Evolutionary conservation across 2,113 vertebrate species (phyloP).

Genomic region (Tetrao urogallus): DNA sequence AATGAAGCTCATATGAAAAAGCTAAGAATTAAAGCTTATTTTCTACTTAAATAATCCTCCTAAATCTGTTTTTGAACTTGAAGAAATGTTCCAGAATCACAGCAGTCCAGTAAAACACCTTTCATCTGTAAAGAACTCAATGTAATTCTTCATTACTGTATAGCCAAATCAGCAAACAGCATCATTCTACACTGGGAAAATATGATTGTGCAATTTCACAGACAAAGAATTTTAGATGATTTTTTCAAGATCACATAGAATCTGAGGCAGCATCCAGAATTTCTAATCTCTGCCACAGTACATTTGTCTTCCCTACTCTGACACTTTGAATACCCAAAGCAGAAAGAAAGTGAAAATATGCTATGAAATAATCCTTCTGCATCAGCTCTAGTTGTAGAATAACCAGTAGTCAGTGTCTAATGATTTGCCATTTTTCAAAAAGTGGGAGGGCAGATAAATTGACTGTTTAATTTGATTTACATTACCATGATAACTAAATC

Average conservation of each 20-base stretch:
- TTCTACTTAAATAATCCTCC: background rate
- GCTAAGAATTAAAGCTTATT: background rate
- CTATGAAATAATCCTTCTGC: background rate
- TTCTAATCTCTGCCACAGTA: background rate
- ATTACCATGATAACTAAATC: slow-evolving; percentile 30
- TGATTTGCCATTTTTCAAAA: background rate
- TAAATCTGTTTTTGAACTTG: background rate
- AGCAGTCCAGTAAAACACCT: background rate
- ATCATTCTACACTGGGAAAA: background rate
- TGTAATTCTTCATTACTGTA: background rate
- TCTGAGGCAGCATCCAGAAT: background rate
- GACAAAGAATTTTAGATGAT: background rate
- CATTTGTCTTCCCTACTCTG: background rate
- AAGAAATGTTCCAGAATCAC: background rate
- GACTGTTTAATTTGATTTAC: slow-evolving; percentile 30
- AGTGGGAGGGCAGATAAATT: background rate
- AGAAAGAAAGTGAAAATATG: background rate
- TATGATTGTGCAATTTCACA: background rate
- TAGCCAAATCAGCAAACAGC: background rate
- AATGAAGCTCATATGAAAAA: background rate
- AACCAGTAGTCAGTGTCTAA: background rate
- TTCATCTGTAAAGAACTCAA: background rate
- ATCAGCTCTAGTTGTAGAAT: background rate
- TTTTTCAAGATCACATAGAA: background rate
- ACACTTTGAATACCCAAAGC: background rate